Evolutionary conservation across 2,113 vertebrate genomes (phyloP).

Genomic region (Laterallus jamaicensis): DNA sequence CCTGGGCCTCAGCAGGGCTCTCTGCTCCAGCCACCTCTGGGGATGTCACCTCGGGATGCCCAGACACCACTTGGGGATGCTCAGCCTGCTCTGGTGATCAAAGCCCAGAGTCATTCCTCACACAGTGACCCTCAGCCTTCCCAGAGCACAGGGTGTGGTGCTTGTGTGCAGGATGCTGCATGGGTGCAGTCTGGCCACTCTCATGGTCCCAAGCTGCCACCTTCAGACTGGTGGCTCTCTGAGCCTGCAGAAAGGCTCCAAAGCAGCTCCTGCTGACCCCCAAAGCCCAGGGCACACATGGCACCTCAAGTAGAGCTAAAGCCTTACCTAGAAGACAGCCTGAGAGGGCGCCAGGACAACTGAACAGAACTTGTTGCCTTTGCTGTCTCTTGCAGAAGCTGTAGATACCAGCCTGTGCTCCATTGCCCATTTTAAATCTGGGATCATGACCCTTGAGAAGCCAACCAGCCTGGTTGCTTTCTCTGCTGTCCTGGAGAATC

Average conservation of each 20-base stretch:
- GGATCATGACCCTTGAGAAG: neutral
- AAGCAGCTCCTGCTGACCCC: neutral
- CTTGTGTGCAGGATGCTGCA: neutral
- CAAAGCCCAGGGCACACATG: neutral
- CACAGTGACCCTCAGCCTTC: fast-evolving
- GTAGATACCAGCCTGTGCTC: neutral
- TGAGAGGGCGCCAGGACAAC: neutral
- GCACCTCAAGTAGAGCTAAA: neutral
- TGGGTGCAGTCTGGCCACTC: neutral
- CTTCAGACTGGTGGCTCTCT: neutral
- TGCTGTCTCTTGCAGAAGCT: neutral
- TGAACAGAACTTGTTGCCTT: neutral
- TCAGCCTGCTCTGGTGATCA: neutral
- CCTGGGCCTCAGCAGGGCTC: neutral
- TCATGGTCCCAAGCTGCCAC: neutral
- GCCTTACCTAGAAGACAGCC: neutral
- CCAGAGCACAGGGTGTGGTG: fast-evolving
- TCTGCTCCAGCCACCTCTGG: neutral
- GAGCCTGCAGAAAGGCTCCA: neutral
- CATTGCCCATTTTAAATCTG: neutral
- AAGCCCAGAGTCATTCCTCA: neutral
- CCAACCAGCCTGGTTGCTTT: neutral
- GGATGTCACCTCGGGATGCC: neutral
- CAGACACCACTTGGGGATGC: neutral
- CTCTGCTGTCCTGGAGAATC: neutral